phyloP scores from a whole-genome alignment of 2,797 vertebrate genomes.

The Spinus olivaceus region DNA sequence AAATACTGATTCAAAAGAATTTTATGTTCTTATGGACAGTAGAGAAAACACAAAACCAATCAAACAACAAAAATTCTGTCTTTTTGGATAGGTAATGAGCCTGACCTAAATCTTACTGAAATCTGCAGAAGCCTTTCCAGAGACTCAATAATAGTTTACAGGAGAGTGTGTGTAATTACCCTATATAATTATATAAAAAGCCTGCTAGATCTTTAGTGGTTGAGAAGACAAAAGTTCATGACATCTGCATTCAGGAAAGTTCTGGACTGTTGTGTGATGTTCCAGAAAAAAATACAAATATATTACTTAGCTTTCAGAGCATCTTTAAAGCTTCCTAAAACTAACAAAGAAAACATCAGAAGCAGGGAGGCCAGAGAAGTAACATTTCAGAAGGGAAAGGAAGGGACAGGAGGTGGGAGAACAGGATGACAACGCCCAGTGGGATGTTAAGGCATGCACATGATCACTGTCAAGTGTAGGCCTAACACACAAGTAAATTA shows the following conservation, averaged over 20 bases:
- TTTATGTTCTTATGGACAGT: background rate
- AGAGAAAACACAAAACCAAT: background rate
- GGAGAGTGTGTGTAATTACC: background rate
- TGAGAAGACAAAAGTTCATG: background rate
- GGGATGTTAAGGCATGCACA: background rate
- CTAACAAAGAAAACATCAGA: background rate
- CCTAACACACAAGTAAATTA: slow-evolving; percentile 21
- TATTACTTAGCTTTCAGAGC: background rate
- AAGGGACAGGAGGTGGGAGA: background rate
- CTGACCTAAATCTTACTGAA: background rate
- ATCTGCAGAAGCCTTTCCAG: background rate
- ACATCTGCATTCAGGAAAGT: background rate
- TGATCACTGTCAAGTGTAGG: background rate
- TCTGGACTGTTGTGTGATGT: background rate
- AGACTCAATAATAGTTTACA: background rate
- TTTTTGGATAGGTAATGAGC: background rate
- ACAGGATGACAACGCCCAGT: background rate
- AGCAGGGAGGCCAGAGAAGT: background rate
- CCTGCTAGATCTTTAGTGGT: background rate
- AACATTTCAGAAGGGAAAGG: background rate
- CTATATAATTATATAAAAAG: background rate
- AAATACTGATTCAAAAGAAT: background rate
- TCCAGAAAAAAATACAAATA: background rate
- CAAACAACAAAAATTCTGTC: background rate
- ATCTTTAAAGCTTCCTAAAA: background rate